These are phyloP conservation scores for Siphamia tubifer DNA, from an alignment of 2,113 vertebrate species.

Conservation along the genomic window DNA sequence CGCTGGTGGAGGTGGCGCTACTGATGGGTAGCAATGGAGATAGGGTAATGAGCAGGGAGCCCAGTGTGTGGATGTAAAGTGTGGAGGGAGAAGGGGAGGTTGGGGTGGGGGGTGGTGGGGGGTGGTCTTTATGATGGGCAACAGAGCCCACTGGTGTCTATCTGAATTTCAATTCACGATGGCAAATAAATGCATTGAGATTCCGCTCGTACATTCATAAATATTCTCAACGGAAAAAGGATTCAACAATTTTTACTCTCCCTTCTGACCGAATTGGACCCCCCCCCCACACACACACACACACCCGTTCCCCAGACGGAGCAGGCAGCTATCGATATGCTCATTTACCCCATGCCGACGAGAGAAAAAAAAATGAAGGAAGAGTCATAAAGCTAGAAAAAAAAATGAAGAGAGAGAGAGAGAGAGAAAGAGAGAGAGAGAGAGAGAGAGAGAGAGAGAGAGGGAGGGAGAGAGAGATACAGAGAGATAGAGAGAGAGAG, in stretches of 20 bases:
- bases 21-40: conserved; percentile 58
- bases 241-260: conserved; percentile 11
- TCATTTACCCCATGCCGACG: conserved; percentile 36
- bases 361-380: conserved; percentile 12
- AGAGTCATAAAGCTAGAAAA: conserved; percentile 2
- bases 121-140: not conserved
- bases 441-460: conserved; percentile 21
- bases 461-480: too few species aligned
- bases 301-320: too few species aligned
- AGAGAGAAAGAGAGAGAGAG: not conserved
- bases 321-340: conserved; percentile 22
- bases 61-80: conserved; percentile 4
- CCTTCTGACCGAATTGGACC: conserved; percentile 8
- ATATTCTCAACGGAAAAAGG: conserved; percentile 33
- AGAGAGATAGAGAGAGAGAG: conserved; percentile 14
- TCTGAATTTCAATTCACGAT: conserved; percentile 50
- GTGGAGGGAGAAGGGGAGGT: not conserved
- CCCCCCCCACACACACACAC: too few species aligned
- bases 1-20: conserved; percentile 40
- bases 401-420: not conserved
- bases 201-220: conserved; percentile 49
- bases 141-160: conserved; percentile 24
- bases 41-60: conserved; percentile 43
- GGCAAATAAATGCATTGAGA: conserved; percentile 41
- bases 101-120: conserved; percentile 5